A percentile compares a stretch with the other conserved stretches of the same genome.
These are phyloP conservation scores for Xyliphius kryptos DNA, from an alignment of 2,113 vertebrate genomes.

Conservation along the genomic window DNA sequence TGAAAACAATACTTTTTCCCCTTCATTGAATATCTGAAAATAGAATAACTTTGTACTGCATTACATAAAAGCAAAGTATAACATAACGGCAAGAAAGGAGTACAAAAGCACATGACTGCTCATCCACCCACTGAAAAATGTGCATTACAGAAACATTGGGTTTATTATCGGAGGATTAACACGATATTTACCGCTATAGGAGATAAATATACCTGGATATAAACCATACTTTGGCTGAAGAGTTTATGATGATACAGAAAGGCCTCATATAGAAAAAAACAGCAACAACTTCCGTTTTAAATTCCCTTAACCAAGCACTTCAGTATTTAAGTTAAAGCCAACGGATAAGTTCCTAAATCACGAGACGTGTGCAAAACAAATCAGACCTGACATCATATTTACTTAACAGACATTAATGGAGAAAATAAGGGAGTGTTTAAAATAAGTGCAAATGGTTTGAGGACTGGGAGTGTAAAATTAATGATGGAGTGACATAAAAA, in stretches of 20 bases:
- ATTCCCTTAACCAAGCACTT: no score
- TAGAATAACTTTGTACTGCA: constrained; percentile 28
- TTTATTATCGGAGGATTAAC: no score
- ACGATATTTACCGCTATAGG: constrained; percentile 2
- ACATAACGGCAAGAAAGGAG: background rate
- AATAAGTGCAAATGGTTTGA: background rate
- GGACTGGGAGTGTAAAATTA: background rate
- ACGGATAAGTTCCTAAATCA: no score
- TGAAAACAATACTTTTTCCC: constrained; percentile 47
- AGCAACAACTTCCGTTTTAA: no score
- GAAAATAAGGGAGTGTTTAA: constrained; percentile 13
- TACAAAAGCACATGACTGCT: no score
- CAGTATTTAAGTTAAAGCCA: no score
- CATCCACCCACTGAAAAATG: no score
- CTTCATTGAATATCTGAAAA: constrained; percentile 46
- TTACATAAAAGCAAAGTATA: constrained; percentile 40
- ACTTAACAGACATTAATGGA: background rate
- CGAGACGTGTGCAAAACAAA: no score
- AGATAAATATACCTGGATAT: constrained; percentile 7
- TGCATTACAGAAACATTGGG: no score
- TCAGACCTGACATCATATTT: no score
- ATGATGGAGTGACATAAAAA: constrained; percentile 6
- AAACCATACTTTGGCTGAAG: constrained; percentile 44
- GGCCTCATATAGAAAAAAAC: no score
- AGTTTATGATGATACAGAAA: constrained; percentile 20